A percentile compares a stretch with the other conserved stretches of the same genome.
Conservation (phyloP, 2,113 vertebrate species). For the Arizona elegans region DNA sequence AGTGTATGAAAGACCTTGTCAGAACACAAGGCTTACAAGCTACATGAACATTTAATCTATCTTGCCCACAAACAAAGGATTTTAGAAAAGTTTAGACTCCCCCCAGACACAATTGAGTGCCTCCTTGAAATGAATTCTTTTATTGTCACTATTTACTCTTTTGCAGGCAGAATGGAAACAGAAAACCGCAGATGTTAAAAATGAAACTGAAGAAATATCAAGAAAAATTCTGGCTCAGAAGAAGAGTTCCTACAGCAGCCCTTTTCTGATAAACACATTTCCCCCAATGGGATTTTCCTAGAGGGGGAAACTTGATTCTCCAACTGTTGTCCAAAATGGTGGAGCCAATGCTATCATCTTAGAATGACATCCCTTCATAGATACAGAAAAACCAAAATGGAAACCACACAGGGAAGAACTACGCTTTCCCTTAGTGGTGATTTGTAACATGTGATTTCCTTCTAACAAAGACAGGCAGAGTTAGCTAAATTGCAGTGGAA, state of each 20-base stretch:
- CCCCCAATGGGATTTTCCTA: not conserved
- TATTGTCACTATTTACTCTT: not conserved
- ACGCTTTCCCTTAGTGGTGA: not conserved
- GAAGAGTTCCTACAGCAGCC: not conserved
- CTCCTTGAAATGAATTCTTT: not conserved
- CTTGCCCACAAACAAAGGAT: not conserved
- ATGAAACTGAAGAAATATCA: not conserved
- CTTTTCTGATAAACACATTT: not conserved
- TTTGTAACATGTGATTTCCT: not conserved
- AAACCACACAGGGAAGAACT: not conserved
- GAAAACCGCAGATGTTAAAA: not conserved
- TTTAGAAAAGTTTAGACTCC: not conserved
- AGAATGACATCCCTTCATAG: not conserved
- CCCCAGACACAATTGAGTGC: not conserved
- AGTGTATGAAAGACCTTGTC: not conserved
- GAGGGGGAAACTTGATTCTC: not conserved
- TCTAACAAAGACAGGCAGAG: not conserved
- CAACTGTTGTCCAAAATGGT: not conserved
- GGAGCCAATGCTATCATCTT: not conserved
- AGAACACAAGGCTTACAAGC: not conserved
- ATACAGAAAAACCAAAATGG: not conserved
- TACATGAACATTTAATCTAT: not conserved
- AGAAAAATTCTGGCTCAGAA: not conserved
- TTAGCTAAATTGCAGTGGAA: not conserved
- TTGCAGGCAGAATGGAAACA: not conserved